Base-by-base conservation (phyloP, 1,140 invertebrate species). In the Drosophila azteca region DNA sequence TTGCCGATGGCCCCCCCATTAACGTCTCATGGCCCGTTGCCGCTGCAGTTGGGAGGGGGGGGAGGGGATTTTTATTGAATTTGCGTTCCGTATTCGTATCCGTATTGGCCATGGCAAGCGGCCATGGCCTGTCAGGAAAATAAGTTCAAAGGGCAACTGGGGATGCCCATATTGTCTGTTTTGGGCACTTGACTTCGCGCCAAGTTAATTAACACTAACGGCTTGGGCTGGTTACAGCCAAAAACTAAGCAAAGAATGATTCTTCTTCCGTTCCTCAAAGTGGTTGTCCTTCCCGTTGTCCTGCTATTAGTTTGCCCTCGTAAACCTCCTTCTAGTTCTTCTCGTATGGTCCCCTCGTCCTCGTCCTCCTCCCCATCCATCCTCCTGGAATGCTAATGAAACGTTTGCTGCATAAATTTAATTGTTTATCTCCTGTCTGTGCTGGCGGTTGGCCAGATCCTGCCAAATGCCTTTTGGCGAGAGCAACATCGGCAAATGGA, bases 141-240 rank as follows among this genome's bases (percentile, higher is more conserved):
- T 9, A 49, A 69, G 66, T 69, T 69, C 51, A 69, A 68, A 69
- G 64, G 17, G 49, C 13, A 29, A 44, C 7, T 15, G 48, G 35
- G 26, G 7, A 31, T 46, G 26, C 13, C 45, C 55, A 73, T 51
- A 67, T 68, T 44, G 55, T 46, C 55, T 60, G 71, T 75, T 60
- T 68, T 79, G 71, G 71, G 46, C 73, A 81, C 74, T 85, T 85
- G 82, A 87, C 62, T 72, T 67, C 55, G 78, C 66, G 82, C 82
- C 82, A 85, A 85, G 74, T 85, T 85, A 85, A 85, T 85, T 85
- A 85, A 85, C 83, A 82, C 82, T 82, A 82, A 81, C 73, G 69
- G 72, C 66, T 31, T 9, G 41, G 63, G 43, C 46, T 31, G 44
- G 57, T 22, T 13, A 6, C 48, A 35, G 15, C 39, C 26, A 41